A percentile compares a stretch with the other conserved stretches of the same genome.
Evolutionary conservation across 2,888 invertebrate species (phyloP).

Genomic region (Cheilosia variabilis): DNA sequence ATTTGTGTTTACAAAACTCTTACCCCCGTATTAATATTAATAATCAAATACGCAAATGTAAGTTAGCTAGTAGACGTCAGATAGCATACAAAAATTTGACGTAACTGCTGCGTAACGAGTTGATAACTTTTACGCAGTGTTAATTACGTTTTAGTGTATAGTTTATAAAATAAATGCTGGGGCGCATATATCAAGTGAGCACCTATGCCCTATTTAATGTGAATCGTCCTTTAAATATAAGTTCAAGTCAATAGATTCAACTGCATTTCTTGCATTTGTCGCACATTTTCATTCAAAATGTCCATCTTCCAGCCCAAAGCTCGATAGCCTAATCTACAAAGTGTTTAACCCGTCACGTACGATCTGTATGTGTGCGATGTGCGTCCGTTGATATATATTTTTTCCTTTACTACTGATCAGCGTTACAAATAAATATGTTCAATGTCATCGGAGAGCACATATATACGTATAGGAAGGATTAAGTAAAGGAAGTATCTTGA

Average conservation of each 20-base stretch:
- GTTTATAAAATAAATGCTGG: too few relatives aligned
- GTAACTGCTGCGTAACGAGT: too few relatives aligned
- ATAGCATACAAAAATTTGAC: too few relatives aligned
- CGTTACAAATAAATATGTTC: slow-evolving; percentile 34
- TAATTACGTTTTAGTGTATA: too few relatives aligned
- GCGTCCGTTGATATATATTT: neutral
- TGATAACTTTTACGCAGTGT: too few relatives aligned
- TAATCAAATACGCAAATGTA: too few relatives aligned
- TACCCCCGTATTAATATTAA: too few relatives aligned
- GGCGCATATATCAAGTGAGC: neutral
- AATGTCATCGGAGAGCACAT: slow-evolving; percentile 28
- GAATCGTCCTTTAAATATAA: too few relatives aligned
- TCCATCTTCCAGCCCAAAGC: neutral
- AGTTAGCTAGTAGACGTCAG: too few relatives aligned
- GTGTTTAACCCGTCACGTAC: neutral
- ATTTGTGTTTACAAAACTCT: too few relatives aligned
- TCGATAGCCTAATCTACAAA: slow-evolving; percentile 13
- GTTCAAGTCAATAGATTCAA: neutral
- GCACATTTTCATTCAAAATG: slow-evolving; percentile 5
- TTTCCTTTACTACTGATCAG: slow-evolving; percentile 27
- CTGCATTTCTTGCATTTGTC: neutral
- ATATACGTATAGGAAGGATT: neutral
- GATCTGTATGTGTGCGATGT: neutral
- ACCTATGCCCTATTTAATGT: neutral
- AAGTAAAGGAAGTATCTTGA: slow-evolving; percentile 30